These are phyloP conservation scores for Stenoptilia bipunctidactyla DNA, from an alignment of 2,888 invertebrate species.

Conservation along the genomic window DNA sequence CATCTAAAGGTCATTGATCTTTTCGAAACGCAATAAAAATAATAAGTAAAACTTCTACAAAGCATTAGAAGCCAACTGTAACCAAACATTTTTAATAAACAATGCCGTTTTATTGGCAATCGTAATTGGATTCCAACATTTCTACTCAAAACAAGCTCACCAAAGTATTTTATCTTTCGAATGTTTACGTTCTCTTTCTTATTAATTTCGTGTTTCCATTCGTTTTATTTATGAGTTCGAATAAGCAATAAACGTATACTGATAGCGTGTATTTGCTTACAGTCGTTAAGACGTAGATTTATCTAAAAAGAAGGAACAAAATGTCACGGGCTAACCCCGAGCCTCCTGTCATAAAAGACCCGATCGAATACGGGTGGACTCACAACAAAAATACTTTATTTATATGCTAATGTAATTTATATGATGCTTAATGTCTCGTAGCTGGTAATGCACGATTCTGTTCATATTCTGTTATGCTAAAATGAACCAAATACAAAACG, in stretches of 20 bases:
- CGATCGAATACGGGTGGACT: constrained; percentile 29
- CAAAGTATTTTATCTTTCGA: constrained; percentile 31
- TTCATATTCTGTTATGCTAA: constrained; percentile 46
- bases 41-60: too few relatives aligned
- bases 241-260: constrained; percentile 65
- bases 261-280: constrained; percentile 66
- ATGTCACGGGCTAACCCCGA: constrained; percentile 54
- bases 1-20: too few relatives aligned
- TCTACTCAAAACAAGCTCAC: constrained; percentile 20
- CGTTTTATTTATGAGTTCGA: constrained; percentile 62
- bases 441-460: constrained; percentile 68
- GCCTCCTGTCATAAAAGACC: constrained; percentile 53
- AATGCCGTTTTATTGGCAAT: constrained; percentile 1
- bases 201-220: constrained; percentile 64
- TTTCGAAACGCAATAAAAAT: too few relatives aligned
- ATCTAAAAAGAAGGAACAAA: constrained; percentile 66
- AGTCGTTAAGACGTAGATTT: constrained; percentile 65
- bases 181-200: constrained; percentile 44
- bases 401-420: constrained; percentile 72
- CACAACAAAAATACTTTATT: constrained; percentile 69
- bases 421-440: constrained; percentile 70
- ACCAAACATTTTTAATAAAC: not conserved
- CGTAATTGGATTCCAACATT: constrained; percentile 2
- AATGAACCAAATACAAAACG: constrained; percentile 28
- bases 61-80: not conserved